phyloP scores from a whole-genome alignment of 2,113 vertebrate genomes.

The Oncorhynchus keta region DNA sequence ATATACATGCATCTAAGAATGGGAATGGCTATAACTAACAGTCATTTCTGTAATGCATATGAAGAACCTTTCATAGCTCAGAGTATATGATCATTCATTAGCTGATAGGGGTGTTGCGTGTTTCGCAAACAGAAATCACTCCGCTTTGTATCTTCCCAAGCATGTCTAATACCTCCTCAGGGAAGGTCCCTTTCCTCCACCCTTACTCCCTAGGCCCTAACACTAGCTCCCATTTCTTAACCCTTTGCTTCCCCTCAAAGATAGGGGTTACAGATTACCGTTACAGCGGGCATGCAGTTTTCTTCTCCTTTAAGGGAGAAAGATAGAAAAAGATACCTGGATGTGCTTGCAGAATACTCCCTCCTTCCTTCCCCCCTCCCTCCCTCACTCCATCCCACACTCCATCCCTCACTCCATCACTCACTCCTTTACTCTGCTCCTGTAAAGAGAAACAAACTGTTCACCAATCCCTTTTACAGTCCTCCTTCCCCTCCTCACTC shows the following conservation, averaged over 20 bases:
- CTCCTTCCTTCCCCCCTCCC: not conserved
- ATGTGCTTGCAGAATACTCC: conserved; percentile 1
- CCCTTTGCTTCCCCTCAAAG: not conserved
- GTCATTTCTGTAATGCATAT: not conserved
- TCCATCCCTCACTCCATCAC: not conserved
- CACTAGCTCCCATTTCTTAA: conserved; percentile 7
- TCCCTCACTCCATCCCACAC: not conserved
- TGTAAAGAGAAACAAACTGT: not conserved
- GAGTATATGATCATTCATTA: conserved; percentile 1
- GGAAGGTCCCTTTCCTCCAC: not conserved
- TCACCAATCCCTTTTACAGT: not conserved
- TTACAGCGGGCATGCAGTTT: not conserved
- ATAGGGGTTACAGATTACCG: not conserved
- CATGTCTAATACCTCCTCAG: conserved; percentile 17
- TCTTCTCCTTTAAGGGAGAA: not conserved
- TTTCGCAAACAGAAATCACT: conserved; percentile 9
- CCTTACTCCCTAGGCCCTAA: not conserved
- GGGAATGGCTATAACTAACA: conserved; percentile 21
- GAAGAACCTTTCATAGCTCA: not conserved
- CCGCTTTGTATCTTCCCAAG: conserved; percentile 12
- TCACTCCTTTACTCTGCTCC: conserved; percentile 6
- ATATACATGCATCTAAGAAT: conserved; percentile 19
- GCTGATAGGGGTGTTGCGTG: conserved; percentile 21
- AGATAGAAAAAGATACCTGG: not conserved
- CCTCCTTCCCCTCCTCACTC: not conserved